phyloP scores from a whole-genome alignment of 1,140 invertebrate species.

The Trichomalopsis sarcophagae region DNA sequence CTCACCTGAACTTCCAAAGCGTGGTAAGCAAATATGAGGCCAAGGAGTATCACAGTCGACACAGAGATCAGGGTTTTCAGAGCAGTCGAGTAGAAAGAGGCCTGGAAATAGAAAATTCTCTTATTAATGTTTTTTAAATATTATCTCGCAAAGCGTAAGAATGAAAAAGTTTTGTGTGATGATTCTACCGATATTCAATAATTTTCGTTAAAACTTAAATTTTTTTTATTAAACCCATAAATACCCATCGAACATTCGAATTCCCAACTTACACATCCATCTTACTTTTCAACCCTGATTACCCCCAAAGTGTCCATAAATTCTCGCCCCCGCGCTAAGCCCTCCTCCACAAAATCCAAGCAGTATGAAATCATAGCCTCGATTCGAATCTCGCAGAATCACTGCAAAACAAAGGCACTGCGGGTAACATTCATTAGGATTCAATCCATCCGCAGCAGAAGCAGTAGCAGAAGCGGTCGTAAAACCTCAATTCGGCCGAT shows the following conservation, averaged over 20 bases:
- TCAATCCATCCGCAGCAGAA: background rate
- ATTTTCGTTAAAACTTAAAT: no score
- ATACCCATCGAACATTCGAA: no score
- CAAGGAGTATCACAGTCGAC: constrained; percentile 98
- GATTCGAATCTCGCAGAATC: background rate
- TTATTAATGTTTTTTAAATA: background rate
- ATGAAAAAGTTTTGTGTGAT: no score
- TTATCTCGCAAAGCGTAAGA: no score
- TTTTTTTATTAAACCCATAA: no score
- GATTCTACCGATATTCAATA: no score
- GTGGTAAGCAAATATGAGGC: constrained; percentile 99
- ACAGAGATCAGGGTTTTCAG: constrained; percentile 98
- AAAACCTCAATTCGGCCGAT: background rate
- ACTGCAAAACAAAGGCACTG: background rate
- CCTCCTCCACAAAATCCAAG: no score
- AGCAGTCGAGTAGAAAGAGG: constrained; percentile 95
- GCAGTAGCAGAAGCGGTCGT: background rate
- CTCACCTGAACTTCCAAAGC: constrained; percentile 99
- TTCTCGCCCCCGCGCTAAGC: background rate
- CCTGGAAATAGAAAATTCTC: constrained; percentile 76
- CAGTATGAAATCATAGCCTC: background rate
- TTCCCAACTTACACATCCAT: no score
- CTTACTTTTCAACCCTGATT: no score
- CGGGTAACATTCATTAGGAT: background rate
- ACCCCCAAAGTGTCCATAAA: background rate